Conservation (phyloP, 2,888 invertebrate species). For the Lutraria lutraria region DNA sequence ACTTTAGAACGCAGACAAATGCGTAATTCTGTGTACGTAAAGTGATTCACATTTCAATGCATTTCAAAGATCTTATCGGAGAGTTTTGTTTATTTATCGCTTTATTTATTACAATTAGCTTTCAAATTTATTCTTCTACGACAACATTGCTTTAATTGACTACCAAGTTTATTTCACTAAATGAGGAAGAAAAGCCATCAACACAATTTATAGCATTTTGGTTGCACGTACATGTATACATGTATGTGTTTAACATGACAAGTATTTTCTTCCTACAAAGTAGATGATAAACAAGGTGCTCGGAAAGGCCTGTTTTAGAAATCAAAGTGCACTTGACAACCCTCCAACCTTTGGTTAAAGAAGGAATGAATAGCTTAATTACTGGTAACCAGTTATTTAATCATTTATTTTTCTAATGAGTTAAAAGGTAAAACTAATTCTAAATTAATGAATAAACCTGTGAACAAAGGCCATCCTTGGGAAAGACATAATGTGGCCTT, state of each 20-base stretch:
- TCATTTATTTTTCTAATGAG: too few species aligned
- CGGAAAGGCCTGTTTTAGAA: too few species aligned
- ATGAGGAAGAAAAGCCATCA: background rate
- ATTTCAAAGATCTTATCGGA: conserved; percentile 1
- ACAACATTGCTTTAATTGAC: background rate
- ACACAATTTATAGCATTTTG: background rate
- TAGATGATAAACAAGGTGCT: background rate
- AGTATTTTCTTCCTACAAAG: background rate
- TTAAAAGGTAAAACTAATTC: too few species aligned
- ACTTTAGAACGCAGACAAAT: background rate
- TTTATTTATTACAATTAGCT: background rate
- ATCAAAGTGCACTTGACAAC: too few species aligned
- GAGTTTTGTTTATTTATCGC: conserved; percentile 2
- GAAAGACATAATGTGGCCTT: too few species aligned
- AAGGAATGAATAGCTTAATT: too few species aligned
- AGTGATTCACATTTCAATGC: conserved; percentile 5
- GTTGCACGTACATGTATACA: background rate
- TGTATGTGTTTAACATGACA: background rate
- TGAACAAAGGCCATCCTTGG: too few species aligned
- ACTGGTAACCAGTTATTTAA: too few species aligned
- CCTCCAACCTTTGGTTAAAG: too few species aligned
- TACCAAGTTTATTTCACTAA: background rate
- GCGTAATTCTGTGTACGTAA: background rate
- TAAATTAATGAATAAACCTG: too few species aligned
- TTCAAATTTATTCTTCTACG: background rate